Conservation (phyloP, 2,113 vertebrate genomes). For the Synchiropus splendidus region DNA sequence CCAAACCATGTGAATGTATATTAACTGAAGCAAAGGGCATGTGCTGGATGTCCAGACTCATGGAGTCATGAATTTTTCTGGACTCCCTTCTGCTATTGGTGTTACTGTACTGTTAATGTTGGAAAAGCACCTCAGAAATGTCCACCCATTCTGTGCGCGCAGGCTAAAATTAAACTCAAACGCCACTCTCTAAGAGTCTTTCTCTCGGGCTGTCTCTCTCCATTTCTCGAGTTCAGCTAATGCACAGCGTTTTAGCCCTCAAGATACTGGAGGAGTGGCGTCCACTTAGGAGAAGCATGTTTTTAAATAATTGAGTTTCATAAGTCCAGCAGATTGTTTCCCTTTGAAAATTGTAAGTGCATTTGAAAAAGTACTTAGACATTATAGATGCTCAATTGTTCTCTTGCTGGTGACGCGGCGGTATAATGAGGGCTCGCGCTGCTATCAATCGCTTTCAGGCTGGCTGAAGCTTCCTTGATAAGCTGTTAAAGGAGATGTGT, state of each 20-base stretch:
- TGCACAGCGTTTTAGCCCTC: slow-evolving; percentile 33
- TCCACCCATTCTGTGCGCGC: background rate
- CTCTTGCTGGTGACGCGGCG: slow-evolving; percentile 5
- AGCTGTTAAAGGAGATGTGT: slow-evolving; percentile 2
- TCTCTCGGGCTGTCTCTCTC: slow-evolving; percentile 5
- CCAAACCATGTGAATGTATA: too few relatives aligned
- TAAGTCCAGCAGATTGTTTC: slow-evolving; percentile 40
- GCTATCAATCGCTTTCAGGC: slow-evolving; percentile 20
- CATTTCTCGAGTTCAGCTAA: slow-evolving; percentile 25
- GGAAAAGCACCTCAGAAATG: background rate
- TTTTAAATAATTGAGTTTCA: slow-evolving; percentile 50
- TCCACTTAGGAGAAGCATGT: slow-evolving; percentile 41
- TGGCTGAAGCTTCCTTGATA: slow-evolving; percentile 11
- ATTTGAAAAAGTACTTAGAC: slow-evolving; percentile 43
- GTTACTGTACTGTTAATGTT: too few relatives aligned
- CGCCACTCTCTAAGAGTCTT: background rate
- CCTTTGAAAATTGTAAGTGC: slow-evolving; percentile 40
- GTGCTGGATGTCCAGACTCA: too few relatives aligned
- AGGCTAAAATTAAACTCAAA: slow-evolving; percentile 3
- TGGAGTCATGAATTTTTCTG: too few relatives aligned
- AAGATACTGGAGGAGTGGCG: slow-evolving; percentile 36
- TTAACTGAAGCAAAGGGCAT: too few relatives aligned
- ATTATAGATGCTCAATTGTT: slow-evolving; percentile 33
- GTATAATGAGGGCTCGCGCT: too few relatives aligned
- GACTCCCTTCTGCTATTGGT: too few relatives aligned